Conservation (phyloP, 2,888 invertebrate species). For the Eugnorisma glareosa region DNA sequence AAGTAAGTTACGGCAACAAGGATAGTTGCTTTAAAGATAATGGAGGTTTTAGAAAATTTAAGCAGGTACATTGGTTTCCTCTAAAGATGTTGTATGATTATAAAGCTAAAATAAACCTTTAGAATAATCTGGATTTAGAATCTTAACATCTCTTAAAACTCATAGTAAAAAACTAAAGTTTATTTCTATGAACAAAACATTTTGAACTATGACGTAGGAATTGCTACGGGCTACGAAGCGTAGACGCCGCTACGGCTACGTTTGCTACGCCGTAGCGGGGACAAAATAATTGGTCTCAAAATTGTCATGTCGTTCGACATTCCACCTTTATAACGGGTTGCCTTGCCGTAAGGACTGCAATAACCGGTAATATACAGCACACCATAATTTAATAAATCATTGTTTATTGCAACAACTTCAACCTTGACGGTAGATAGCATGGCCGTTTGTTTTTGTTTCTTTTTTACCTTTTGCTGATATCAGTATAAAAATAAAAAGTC, state of each 20-base stretch:
- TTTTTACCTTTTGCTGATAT: constrained; percentile 21
- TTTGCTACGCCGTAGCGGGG: constrained; percentile 27
- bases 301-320: constrained; percentile 1
- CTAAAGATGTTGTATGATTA: neutral
- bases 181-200: neutral
- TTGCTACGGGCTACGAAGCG: constrained; percentile 28
- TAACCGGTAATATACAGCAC: constrained; percentile 13
- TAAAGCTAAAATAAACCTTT: neutral
- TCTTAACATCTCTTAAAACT: neutral
- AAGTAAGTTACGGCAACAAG: neutral
- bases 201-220: neutral
- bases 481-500: constrained; percentile 40
- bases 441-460: constrained; percentile 22
- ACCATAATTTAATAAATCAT: constrained; percentile 37
- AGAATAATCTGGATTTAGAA: neutral
- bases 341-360: constrained; percentile 2
- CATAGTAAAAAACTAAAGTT: neutral
- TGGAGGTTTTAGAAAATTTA: neutral
- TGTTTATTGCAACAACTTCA: constrained; percentile 40
- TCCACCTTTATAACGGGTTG: constrained; percentile 12
- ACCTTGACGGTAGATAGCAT: constrained; percentile 20
- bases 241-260: constrained; percentile 21
- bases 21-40: neutral
- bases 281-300: neutral
- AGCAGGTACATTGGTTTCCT: neutral